A percentile compares a stretch with the other conserved stretches of the same genome.
Evolutionary conservation across 2,113 vertebrate genomes (phyloP).

Genomic region (Eupsittula cactorum): DNA sequence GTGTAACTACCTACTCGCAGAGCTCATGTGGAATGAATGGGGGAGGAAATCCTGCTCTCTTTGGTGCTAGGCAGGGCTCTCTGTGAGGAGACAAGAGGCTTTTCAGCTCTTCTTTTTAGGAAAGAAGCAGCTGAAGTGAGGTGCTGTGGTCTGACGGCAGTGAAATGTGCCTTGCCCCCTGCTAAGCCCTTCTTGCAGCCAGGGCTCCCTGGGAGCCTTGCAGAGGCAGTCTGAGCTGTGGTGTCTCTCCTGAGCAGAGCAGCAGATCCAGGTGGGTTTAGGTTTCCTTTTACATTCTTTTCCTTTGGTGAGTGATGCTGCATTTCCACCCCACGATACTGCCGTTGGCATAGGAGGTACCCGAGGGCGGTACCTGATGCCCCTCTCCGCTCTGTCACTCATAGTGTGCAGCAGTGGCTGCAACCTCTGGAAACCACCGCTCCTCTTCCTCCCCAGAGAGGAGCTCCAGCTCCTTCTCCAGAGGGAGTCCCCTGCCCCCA

Average conservation of each 20-base stretch:
- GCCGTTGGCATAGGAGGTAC: neutral
- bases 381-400: neutral
- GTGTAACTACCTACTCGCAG: neutral
- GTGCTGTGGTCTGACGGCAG: neutral
- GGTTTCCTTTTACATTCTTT: neutral
- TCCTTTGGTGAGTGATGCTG: neutral
- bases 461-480: neutral
- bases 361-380: accelerated
- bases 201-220: neutral
- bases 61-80: neutral
- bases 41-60: neutral
- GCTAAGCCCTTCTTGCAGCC: neutral
- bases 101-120: neutral
- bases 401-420: accelerated
- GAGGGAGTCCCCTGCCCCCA: neutral
- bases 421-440: neutral
- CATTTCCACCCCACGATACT: neutral
- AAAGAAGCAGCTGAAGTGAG: neutral
- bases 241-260: neutral
- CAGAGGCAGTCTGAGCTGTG: neutral
- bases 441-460: neutral
- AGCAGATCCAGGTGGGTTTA: neutral
- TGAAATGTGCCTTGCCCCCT: neutral
- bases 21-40: neutral
- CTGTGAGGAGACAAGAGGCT: neutral